Base-by-base conservation (phyloP, 2,113 vertebrate species). In the Athene cunicularia region DNA sequence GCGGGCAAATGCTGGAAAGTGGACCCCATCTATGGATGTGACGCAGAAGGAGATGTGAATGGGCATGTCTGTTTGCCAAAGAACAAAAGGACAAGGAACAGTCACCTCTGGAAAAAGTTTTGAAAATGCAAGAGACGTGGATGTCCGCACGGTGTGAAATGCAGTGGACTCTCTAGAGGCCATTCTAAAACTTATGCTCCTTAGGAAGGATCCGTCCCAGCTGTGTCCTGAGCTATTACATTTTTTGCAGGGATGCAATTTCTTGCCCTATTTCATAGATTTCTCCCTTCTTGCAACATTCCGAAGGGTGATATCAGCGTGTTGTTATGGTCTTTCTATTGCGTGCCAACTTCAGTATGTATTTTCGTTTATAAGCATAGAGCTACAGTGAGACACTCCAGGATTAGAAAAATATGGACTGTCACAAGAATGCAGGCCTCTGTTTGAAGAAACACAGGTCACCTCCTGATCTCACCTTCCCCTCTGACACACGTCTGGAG, bases 401-500 rank as follows among this genome's bases (percentile, higher is more conserved):
- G 84, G 68, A 58, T 35, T 43, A 80, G 47, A 33, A 66, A 80
- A 80, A 37, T 3, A 8, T 0, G n/a, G n/a, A 55, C 70, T 95
- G 85, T 37, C 60, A 53, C 68, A 64, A 20, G 73, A 66, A 15
- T 15, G 1, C 3, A 17, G 49, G 39, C 3, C n/a, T n/a, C 26
- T 14, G 56, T 39, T 63, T 80, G 88, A 91, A 75, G 62, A 72
- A 66, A 17, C 88, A 24, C 93, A 92, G 80, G 45, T 77, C 41
- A 41, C 72, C 80, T 83, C 67, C 76, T 67, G 83, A 37, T 59
- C 80, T 55, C 80, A 28, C 76, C 68, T 71, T 90, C 28, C 86
- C n/a, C 75, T 64, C 71, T 82, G 71, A 49, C 35, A 59, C 49
- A 59, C 6, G 41, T 22, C 92, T 82, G 85, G 37, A 92, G 83